phyloP scores from a whole-genome alignment of 2,888 invertebrate species.

The Catocala nupta region DNA sequence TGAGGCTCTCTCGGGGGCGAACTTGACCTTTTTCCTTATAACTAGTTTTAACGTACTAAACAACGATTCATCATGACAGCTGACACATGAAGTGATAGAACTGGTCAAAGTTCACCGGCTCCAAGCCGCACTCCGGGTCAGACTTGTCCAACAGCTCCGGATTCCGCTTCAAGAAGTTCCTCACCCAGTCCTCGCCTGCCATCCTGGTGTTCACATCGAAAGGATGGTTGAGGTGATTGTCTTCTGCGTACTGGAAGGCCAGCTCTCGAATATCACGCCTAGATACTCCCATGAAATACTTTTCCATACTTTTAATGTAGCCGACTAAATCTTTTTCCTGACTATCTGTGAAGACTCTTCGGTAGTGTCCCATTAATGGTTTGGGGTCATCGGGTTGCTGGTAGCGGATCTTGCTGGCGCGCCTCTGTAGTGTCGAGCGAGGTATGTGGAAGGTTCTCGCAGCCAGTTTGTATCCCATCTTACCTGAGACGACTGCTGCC shows the following conservation, averaged over 20 bases:
- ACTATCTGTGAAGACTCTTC: slow-evolving; percentile 82
- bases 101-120: slow-evolving; percentile 84
- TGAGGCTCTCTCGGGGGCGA: slow-evolving; percentile 68
- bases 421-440: slow-evolving; percentile 81
- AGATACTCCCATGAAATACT: slow-evolving; percentile 83
- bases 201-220: slow-evolving; percentile 82
- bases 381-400: slow-evolving; percentile 79
- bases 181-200: slow-evolving; percentile 85
- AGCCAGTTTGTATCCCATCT: slow-evolving; percentile 84
- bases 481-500: slow-evolving; percentile 83
- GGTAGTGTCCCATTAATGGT: slow-evolving; percentile 82
- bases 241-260: slow-evolving; percentile 84
- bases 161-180: slow-evolving; percentile 82
- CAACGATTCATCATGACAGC: slow-evolving; percentile 74
- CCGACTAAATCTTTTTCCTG: slow-evolving; percentile 83
- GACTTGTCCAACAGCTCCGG: slow-evolving; percentile 78
- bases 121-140: slow-evolving; percentile 74
- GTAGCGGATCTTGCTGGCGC: slow-evolving; percentile 83
- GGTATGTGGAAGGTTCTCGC: slow-evolving; percentile 84
- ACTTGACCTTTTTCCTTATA: slow-evolving; percentile 64
- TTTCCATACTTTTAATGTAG: slow-evolving; percentile 84
- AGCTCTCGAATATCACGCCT: slow-evolving; percentile 80
- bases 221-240: slow-evolving; percentile 78
- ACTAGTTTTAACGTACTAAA: slow-evolving; percentile 53
- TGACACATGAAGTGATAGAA: slow-evolving; percentile 85